These are phyloP conservation scores for Huso huso DNA, from an alignment of 2,797 vertebrate genomes.

Conservation along the genomic window DNA sequence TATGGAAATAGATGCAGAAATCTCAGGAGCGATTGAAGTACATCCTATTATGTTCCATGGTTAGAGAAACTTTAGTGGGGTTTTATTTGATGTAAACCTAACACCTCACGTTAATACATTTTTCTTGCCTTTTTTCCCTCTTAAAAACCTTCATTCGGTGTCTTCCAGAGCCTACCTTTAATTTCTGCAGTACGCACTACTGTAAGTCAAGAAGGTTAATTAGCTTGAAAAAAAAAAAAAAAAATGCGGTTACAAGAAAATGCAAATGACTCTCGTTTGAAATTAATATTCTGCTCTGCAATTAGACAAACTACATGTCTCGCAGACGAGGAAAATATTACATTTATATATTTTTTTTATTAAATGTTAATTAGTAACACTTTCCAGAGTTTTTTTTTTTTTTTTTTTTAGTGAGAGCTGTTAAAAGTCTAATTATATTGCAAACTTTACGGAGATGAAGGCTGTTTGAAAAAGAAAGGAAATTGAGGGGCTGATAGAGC, in stretches of 20 bases:
- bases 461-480: slow-evolving; percentile 20
- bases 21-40: too few species aligned
- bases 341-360: slow-evolving; percentile 22
- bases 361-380: slow-evolving; percentile 36
- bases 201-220: slow-evolving; percentile 37
- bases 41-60: background rate
- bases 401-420: slow-evolving; percentile 18
- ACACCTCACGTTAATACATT: slow-evolving; percentile 30
- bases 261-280: slow-evolving; percentile 16
- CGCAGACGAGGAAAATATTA: slow-evolving; percentile 21
- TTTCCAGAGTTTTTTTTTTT: slow-evolving; percentile 25
- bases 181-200: slow-evolving; percentile 20
- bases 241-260: slow-evolving; percentile 15
- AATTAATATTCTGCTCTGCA: slow-evolving; percentile 12
- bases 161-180: slow-evolving; percentile 28
- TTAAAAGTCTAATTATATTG: slow-evolving; percentile 42
- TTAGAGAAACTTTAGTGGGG: background rate
- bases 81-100: slow-evolving; percentile 31
- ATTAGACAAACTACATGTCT: slow-evolving; percentile 23
- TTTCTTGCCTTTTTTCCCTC: slow-evolving; percentile 29
- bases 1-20: too few species aligned
- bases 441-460: slow-evolving; percentile 25
- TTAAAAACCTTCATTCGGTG: slow-evolving; percentile 33
- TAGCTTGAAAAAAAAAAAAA: slow-evolving; percentile 25
- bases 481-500: slow-evolving; percentile 25